Evolutionary conservation across 2,888 invertebrate genomes (phyloP).

Genomic region (Uloborus plumipes): DNA sequence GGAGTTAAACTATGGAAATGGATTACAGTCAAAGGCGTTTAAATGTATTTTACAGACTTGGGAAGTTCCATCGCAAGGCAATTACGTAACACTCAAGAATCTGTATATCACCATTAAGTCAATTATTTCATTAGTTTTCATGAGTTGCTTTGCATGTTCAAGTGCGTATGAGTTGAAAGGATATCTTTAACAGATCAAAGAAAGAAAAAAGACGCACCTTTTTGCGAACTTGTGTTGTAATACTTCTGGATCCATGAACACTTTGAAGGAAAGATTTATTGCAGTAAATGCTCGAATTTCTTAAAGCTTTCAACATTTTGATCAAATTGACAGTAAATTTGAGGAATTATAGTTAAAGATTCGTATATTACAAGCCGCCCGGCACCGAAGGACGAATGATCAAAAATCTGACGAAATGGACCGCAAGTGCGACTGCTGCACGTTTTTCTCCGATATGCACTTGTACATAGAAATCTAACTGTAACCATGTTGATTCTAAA

Average conservation of each 20-base stretch:
- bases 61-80: too few relatives aligned
- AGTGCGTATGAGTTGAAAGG: too few relatives aligned
- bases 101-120: too few relatives aligned
- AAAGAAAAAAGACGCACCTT: slow-evolving; percentile 22
- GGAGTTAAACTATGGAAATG: too few relatives aligned
- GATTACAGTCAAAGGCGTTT: too few relatives aligned
- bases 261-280: slow-evolving; percentile 22
- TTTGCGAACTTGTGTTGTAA: slow-evolving; percentile 38
- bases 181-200: background rate
- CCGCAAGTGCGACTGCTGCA: background rate
- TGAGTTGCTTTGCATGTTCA: too few relatives aligned
- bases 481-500: too few relatives aligned
- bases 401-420: slow-evolving; percentile 4
- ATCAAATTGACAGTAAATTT: background rate
- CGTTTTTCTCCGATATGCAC: slow-evolving; percentile 4
- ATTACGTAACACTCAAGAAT: too few relatives aligned
- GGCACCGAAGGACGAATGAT: too few relatives aligned
- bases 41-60: too few relatives aligned
- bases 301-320: slow-evolving; percentile 44
- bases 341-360: background rate
- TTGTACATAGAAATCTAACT: background rate
- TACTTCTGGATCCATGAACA: slow-evolving; percentile 29
- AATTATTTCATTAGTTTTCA: too few relatives aligned
- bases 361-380: too few relatives aligned
- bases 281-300: slow-evolving; percentile 28